A percentile compares a stretch with the other conserved stretches of the same genome.
These are phyloP conservation scores for Gnathonemus echidnorhynchus DNA, from an alignment of 2,113 vertebrate species.

Conservation along the genomic window DNA sequence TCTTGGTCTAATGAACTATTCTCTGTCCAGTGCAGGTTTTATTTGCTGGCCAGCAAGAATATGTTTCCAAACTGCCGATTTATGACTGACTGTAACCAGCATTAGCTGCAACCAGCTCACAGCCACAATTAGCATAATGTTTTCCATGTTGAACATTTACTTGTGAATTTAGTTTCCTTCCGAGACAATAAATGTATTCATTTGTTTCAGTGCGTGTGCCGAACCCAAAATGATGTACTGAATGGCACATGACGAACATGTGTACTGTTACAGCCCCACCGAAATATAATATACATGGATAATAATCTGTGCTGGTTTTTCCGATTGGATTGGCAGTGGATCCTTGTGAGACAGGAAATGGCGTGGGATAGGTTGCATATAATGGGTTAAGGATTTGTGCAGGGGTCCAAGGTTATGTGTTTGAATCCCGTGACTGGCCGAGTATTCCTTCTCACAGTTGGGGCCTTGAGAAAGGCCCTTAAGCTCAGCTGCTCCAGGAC, in stretches of 20 bases:
- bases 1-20: not conserved
- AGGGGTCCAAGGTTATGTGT: not conserved
- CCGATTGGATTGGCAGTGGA: not conserved
- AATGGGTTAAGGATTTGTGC: not conserved
- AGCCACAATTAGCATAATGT: too few relatives aligned
- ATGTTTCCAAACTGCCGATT: not conserved
- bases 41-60: not conserved
- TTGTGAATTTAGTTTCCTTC: too few relatives aligned
- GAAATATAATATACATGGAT: not conserved
- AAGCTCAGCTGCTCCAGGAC: not conserved
- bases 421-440: not conserved
- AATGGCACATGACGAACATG: not conserved
- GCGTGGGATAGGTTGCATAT: not conserved
- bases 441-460: not conserved
- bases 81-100: not conserved
- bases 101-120: too few relatives aligned
- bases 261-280: not conserved
- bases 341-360: not conserved
- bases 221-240: not conserved
- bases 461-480: not conserved
- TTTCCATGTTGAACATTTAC: too few relatives aligned
- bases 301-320: not conserved
- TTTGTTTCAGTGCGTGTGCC: not conserved
- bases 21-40: not conserved
- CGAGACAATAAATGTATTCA: not conserved